Percentiles rank a stretch among this genome's conserved stretches.
phyloP scores from a whole-genome alignment of 2,797 vertebrate species.

The Galago senegalensis region DNA sequence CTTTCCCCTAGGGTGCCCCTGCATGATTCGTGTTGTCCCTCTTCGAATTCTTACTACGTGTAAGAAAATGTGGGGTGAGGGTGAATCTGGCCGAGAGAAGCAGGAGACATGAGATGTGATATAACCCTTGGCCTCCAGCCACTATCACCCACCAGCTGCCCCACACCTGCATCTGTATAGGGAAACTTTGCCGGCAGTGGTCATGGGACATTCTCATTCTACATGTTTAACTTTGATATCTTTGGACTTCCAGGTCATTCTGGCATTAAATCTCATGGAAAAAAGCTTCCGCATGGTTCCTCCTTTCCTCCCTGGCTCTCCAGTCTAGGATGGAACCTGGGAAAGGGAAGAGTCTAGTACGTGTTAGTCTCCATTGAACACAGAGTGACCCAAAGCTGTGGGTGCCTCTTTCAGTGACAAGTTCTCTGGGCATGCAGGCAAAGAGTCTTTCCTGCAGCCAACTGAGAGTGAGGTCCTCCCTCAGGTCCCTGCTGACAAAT shows the following conservation, averaged over 20 bases:
- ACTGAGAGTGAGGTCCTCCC: background rate
- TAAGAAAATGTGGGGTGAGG: background rate
- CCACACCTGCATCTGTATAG: too few species aligned
- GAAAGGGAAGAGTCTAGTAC: background rate
- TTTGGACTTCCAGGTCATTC: background rate
- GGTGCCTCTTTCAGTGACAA: background rate
- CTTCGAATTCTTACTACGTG: background rate
- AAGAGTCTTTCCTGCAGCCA: background rate
- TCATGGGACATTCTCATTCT: background rate
- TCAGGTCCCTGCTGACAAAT: background rate
- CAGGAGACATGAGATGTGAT: background rate
- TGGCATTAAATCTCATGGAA: background rate
- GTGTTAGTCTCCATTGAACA: background rate
- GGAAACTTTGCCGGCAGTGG: background rate
- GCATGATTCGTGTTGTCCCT: background rate
- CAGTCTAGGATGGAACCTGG: background rate
- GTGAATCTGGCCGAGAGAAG: background rate
- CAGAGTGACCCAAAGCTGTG: background rate
- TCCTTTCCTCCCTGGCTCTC: background rate
- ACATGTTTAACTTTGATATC: background rate
- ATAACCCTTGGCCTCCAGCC: background rate
- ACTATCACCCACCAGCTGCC: background rate
- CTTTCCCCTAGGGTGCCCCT: background rate
- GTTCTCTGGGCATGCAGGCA: background rate
- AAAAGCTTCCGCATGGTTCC: background rate